phyloP scores from a whole-genome alignment of 1,140 invertebrate species.

The Grapholita molesta region DNA sequence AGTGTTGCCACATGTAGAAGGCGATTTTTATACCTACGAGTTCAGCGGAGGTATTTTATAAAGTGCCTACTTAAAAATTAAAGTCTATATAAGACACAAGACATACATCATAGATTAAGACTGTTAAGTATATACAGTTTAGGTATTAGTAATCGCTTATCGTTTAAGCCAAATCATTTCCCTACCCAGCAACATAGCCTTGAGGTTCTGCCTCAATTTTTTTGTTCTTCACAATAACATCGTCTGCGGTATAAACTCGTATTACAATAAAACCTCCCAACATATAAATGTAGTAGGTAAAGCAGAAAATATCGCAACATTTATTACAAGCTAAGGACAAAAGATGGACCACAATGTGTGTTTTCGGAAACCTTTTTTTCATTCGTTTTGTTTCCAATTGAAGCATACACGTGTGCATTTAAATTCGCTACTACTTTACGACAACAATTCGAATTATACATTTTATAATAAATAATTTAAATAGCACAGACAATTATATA shows the following conservation, averaged over 20 bases:
- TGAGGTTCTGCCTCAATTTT: constrained; percentile 5
- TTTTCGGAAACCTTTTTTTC: constrained; percentile 5
- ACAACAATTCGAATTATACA: not conserved
- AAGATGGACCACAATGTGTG: not conserved
- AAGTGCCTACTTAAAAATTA: too few relatives aligned
- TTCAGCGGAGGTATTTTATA: too few relatives aligned
- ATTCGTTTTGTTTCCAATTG: not conserved
- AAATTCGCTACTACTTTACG: not conserved
- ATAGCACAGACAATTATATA: not conserved
- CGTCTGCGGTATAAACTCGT: constrained; percentile 14
- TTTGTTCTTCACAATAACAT: constrained; percentile 14
- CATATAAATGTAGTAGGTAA: not conserved
- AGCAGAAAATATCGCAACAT: constrained; percentile 1
- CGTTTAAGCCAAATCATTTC: not conserved
- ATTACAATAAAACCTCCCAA: constrained; percentile 13
- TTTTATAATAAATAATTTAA: not conserved
- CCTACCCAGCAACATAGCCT: constrained; percentile 4
- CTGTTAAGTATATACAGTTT: too few relatives aligned
- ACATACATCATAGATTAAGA: too few relatives aligned
- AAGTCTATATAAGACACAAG: too few relatives aligned
- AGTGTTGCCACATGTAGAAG: too few relatives aligned
- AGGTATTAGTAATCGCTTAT: not conserved
- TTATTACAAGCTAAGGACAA: not conserved
- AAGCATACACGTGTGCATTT: not conserved
- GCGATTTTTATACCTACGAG: too few relatives aligned